Base-by-base conservation (phyloP, 2,113 vertebrate genomes). In the Sceloporus tristichus region DNA sequence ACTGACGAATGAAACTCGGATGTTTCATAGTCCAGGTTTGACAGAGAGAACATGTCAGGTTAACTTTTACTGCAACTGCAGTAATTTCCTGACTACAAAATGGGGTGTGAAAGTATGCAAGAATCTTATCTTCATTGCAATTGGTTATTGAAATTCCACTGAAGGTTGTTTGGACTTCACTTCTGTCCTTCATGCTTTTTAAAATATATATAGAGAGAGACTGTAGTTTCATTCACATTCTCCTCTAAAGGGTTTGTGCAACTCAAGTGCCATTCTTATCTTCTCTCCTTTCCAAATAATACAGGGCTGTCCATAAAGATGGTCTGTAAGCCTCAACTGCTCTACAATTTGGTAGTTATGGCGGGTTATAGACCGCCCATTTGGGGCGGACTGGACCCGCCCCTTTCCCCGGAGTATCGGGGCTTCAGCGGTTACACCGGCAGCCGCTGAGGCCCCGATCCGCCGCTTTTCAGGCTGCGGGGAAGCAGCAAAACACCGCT, bases 81-180 rank as follows among this genome's bases (percentile, higher is more conserved):
- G 0, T 23, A 62, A 87, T 82, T 83, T 91, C 34, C 85, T 94
- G 38, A 29, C 70, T 87, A 10, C 76, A 85, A 87, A 91, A 75
- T 73, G 25, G 59, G 18, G 25, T 27, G 85, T 56, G 21, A 91
- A 87, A n/a, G 68, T 56, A 40, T 79, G 19, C 77, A 82, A 87
- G 38, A 76, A 71, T 1, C 21, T 53, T 75, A 68, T 38, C 74
- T 66, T 84, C 16, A 38, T n/a, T 81, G 21, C 66, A 42, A 19
- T 54, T 81, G 56, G 38, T 80, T 78, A 70, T 0, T 75, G 29
- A 4, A 68, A 87, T 0, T 84, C 13, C 11, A 82, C 14, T 75
- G n/a, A 91, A 86, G 87, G 25, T 89, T 8, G 71, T 19, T 8
- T 70, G n/a, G 7, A 34, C 6, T 54, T 71, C 54, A 42, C 38